These are phyloP conservation scores for Drosophila ficusphila DNA, from an alignment of 1,140 invertebrate genomes.

Conservation along the genomic window DNA sequence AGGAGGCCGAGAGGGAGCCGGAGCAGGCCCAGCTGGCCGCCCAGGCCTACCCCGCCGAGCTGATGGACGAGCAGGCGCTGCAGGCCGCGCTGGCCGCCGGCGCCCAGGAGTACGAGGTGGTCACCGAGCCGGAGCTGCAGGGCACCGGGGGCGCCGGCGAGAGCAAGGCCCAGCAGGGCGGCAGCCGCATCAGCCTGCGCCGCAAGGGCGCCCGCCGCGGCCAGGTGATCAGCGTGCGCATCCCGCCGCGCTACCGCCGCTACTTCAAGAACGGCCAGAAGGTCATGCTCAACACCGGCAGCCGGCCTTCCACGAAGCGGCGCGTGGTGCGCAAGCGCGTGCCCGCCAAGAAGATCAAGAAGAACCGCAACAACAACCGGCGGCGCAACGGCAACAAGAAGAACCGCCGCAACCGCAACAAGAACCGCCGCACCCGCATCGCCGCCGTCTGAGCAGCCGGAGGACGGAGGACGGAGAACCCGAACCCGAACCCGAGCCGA, in stretches of 20 bases:
- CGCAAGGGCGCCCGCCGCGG: conserved; percentile 71
- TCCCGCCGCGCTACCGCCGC: conserved; percentile 71
- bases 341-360: conserved; percentile 44
- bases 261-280: conserved; percentile 82
- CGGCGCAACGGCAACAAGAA: conserved; percentile 50
- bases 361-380: conserved; percentile 48
- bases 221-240: conserved; percentile 68
- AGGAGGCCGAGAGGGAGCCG: conserved; percentile 4
- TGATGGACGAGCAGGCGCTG: conserved; percentile 67
- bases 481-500: neutral
- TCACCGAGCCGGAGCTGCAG: conserved; percentile 50
- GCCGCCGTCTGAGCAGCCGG: conserved; percentile 26
- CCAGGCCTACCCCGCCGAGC: conserved; percentile 42
- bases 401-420: conserved; percentile 55
- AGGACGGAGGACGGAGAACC: neutral
- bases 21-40: conserved; percentile 16
- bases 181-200: conserved; percentile 64
- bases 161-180: conserved; percentile 60
- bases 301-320: conserved; percentile 54
- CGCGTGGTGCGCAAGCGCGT: conserved; percentile 61
- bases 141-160: conserved; percentile 46
- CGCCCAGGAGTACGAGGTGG: conserved; percentile 75
- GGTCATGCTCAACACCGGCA: conserved; percentile 73
- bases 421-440: conserved; percentile 53
- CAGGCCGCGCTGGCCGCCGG: conserved; percentile 73